Evolutionary conservation across 2,113 vertebrate species (phyloP), one percentile per base, ranked within the genome.

Genomic region (Xenus cinereus): DNA sequence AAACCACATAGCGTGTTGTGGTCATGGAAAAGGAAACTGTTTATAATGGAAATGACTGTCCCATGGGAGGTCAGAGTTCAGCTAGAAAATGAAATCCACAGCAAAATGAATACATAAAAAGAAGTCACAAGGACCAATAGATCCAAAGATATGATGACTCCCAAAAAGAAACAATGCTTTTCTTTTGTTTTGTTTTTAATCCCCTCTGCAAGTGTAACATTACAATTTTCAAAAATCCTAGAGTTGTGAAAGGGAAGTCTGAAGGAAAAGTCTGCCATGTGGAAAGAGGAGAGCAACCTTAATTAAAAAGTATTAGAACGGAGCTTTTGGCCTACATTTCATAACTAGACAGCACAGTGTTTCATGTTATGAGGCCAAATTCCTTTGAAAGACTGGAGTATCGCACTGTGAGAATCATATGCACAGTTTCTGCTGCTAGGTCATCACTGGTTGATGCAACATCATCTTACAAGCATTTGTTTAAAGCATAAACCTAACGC

Each of bases 1-100:
- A 86, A 90, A 89, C 95, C 91, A 95, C 94, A 96, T 10, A 95
- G 64, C 5, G 4, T 96, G 84, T 93, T 96, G 93, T 87, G 97
- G 93, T 90, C 89, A 90, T 82, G 87, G 92, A 87, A 96, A 95
- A 96, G 95, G 93, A 95, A 96, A 96, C 87, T 67, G 79, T 93
- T 95, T 92, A 94, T 89, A 90, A 97, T 91, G 77, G 82, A 92
- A 96, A 94, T 71, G 24, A 57, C 43, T 75, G 54, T 83, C 95
- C 79, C 91, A 43, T 13, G 79, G 71, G 95, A 95, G 59, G 73
- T 90, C 67, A 95, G 81, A 90, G 85, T 90, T 95, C 93, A 95
- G 76, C 59, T 94, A 95, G 90, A 91, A 97, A 91, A 93, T 73
- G 56, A 90, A 95, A 97, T 54, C 50, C 73, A 93, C 64, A 84